Conservation (phyloP, 2,113 vertebrate species). For the Rostratula benghalensis region DNA sequence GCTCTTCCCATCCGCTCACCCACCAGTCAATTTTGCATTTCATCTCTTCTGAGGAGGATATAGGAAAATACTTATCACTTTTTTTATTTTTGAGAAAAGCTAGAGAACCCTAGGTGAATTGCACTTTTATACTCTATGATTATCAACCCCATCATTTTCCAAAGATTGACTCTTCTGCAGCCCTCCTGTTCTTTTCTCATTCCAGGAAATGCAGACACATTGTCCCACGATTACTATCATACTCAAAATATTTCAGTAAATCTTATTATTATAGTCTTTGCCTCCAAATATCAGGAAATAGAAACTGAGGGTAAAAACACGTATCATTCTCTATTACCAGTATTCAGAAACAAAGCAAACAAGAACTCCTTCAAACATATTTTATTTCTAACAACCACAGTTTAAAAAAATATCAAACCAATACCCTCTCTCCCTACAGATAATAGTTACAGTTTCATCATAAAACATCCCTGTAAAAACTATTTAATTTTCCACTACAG, state of each 20-base stretch:
- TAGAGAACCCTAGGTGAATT: background rate
- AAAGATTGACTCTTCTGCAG: background rate
- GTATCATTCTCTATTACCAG: background rate
- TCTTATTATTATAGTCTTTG: background rate
- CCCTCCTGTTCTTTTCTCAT: background rate
- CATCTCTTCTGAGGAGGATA: slow-evolving; percentile 11
- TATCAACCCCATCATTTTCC: background rate
- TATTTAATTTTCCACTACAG: slow-evolving; percentile 76
- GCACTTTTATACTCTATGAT: background rate
- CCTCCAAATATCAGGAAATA: background rate
- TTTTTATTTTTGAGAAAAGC: background rate
- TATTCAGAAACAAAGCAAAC: slow-evolving; percentile 26
- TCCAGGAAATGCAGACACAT: background rate
- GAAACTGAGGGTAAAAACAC: background rate
- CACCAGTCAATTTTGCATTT: slow-evolving; percentile 25
- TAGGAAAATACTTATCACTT: background rate
- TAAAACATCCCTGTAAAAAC: slow-evolving; percentile 74
- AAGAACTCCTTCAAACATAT: background rate
- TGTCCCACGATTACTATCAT: background rate
- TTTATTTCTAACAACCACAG: slow-evolving; percentile 43
- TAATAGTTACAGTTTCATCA: slow-evolving; percentile 51
- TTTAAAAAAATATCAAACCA: background rate
- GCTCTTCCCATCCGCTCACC: background rate
- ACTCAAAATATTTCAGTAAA: background rate
- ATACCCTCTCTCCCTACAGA: background rate